A percentile compares a stretch with the other conserved stretches of the same genome.
Conservation (phyloP, 2,797 vertebrate genomes). For the Meda fulgida region DNA sequence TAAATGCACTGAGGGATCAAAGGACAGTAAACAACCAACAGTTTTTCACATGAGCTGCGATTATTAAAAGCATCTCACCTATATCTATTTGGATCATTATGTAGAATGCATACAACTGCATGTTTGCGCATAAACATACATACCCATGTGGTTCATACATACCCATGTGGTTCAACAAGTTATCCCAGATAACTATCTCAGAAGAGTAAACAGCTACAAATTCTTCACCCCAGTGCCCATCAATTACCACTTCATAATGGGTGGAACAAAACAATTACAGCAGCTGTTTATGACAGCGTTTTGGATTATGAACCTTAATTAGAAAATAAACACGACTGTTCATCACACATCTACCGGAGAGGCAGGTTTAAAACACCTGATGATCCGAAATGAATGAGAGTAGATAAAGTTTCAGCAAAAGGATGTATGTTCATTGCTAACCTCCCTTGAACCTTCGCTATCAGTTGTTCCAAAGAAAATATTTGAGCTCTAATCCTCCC, state of each 20-base stretch:
- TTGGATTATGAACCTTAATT: conserved; percentile 70
- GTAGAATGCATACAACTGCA: conserved; percentile 9
- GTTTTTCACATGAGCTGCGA: conserved; percentile 16
- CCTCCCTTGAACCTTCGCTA: conserved; percentile 3
- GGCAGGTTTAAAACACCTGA: conserved; percentile 51
- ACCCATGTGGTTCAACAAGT: neutral
- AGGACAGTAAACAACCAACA: conserved; percentile 37
- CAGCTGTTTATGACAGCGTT: conserved; percentile 66
- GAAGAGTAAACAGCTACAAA: conserved; percentile 63
- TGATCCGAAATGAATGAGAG: conserved; percentile 46
- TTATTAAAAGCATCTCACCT: conserved; percentile 10
- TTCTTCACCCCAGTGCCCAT: conserved; percentile 59
- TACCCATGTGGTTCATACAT: neutral
- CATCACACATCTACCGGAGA: conserved; percentile 16
- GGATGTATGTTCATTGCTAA: neutral
- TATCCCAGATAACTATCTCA: neutral
- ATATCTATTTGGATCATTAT: conserved; percentile 9
- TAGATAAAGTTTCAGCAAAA: conserved; percentile 28
- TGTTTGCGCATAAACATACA: conserved; percentile 17
- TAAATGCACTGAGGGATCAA: conserved; percentile 53
- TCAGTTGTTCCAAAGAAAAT: conserved; percentile 35
- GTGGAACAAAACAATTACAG: conserved; percentile 67
- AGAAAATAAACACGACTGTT: conserved; percentile 66
- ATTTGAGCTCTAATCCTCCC: conserved; percentile 40
- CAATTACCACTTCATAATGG: conserved; percentile 60